A percentile compares a stretch with the other conserved stretches of the same genome.
These are phyloP conservation scores for Micronycteris hirsuta DNA, from an alignment of 2,113 vertebrate species.

Conservation along the genomic window DNA sequence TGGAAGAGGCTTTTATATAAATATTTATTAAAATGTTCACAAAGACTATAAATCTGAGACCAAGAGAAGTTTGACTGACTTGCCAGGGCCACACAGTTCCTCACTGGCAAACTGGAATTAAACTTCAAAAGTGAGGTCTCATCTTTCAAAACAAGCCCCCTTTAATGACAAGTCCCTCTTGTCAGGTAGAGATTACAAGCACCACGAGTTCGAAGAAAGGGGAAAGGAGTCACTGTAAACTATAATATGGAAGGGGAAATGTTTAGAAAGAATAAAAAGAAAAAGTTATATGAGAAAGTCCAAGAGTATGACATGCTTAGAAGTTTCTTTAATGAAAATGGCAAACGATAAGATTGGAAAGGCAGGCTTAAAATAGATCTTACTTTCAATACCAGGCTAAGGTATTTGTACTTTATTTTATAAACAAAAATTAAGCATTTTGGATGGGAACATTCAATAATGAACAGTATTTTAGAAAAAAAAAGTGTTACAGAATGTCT, in stretches of 20 bases:
- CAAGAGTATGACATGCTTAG: not conserved
- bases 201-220: not conserved
- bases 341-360: not conserved
- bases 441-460: not conserved
- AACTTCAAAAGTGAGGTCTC: not conserved
- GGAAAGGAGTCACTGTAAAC: not conserved
- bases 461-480: not conserved
- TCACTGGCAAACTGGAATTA: not conserved
- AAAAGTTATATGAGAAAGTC: not conserved
- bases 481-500: not conserved
- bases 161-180: not conserved
- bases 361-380: not conserved
- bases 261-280: not conserved
- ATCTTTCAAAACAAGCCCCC: not conserved
- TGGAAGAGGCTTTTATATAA: not conserved
- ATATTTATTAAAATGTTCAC: not conserved
- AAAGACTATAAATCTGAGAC: not conserved
- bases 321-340: not conserved
- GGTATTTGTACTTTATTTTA: not conserved
- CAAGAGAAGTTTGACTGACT: not conserved
- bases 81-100: not conserved
- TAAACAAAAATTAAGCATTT: not conserved
- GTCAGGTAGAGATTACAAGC: not conserved
- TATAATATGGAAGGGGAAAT: not conserved
- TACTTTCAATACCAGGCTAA: not conserved